A percentile compares a stretch with the other conserved stretches of the same genome.
phyloP scores from a whole-genome alignment of 2,888 invertebrate genomes.

The Anoplius nigerrimus region DNA sequence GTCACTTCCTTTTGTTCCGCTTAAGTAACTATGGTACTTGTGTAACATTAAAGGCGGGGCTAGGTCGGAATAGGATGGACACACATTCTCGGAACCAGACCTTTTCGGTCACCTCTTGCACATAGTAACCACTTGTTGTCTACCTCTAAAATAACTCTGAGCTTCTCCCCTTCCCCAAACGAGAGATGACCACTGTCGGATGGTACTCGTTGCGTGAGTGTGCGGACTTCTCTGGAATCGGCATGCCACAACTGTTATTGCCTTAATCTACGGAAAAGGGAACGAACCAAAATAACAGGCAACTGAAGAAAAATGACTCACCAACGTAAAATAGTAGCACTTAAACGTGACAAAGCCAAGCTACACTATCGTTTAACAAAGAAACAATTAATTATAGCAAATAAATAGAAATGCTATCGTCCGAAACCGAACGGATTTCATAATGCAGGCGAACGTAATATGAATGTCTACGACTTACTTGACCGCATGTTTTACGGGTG shows the following conservation, averaged over 20 bases:
- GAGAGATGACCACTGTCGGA: constrained; percentile 87
- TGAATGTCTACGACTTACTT: constrained; percentile 72
- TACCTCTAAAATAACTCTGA: constrained; percentile 85
- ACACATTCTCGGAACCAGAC: constrained; percentile 84
- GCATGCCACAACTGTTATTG: constrained; percentile 48
- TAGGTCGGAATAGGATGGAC: constrained; percentile 75
- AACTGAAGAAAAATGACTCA: constrained; percentile 30
- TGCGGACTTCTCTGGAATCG: constrained; percentile 81
- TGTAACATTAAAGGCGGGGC: constrained; percentile 46
- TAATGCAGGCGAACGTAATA: too few species aligned
- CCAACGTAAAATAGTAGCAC: constrained; percentile 15
- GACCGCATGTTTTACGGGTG: constrained; percentile 67
- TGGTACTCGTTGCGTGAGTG: constrained; percentile 84
- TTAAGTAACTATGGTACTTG: constrained; percentile 22
- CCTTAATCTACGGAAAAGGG: constrained; percentile 44
- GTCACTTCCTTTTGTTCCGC: constrained; percentile 26
- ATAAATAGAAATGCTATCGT: not conserved
- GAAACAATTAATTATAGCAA: not conserved
- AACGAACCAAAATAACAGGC: constrained; percentile 38
- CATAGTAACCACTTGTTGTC: constrained; percentile 86
- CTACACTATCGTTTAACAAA: not conserved
- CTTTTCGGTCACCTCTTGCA: constrained; percentile 85
- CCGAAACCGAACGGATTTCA: too few species aligned
- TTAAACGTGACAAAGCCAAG: not conserved
- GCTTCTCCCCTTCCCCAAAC: constrained; percentile 85